These are phyloP conservation scores for Phalacrocorax pelagicus DNA, from an alignment of 2,113 vertebrate genomes.

Conservation along the genomic window DNA sequence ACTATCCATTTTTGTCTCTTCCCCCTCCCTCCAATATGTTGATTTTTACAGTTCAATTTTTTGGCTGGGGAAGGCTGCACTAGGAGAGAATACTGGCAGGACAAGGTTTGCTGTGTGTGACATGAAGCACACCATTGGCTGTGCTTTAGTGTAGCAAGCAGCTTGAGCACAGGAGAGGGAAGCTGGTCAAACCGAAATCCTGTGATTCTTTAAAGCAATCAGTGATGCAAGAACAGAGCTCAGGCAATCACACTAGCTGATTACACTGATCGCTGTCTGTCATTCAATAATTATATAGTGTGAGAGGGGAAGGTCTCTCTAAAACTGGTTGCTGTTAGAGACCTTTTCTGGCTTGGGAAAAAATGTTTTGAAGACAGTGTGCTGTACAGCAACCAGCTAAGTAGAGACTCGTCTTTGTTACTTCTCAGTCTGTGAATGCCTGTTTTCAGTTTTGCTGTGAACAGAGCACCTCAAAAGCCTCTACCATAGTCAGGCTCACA, in stretches of 20 bases:
- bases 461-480: not conserved
- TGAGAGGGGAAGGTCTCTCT: not conserved
- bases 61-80: not conserved
- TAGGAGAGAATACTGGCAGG: not conserved
- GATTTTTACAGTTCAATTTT: not conserved
- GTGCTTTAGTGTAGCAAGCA: not conserved
- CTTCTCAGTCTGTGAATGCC: not conserved
- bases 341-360: not conserved
- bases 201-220: not conserved
- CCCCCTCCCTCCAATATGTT: rapidly evolving
- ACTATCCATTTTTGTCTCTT: not conserved
- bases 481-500: not conserved
- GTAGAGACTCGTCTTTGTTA: not conserved
- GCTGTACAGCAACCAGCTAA: not conserved
- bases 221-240: not conserved
- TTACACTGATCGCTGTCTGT: not conserved
- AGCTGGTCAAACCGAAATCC: not conserved
- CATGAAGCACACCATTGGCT: rapidly evolving
- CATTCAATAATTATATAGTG: not conserved
- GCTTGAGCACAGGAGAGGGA: not conserved
- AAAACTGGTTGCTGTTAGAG: not conserved
- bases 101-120: not conserved
- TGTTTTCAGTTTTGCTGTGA: not conserved
- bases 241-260: not conserved
- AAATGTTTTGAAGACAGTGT: not conserved